Conservation (phyloP, 1,140 invertebrate genomes). For the Anoplolepis gracilipes region DNA sequence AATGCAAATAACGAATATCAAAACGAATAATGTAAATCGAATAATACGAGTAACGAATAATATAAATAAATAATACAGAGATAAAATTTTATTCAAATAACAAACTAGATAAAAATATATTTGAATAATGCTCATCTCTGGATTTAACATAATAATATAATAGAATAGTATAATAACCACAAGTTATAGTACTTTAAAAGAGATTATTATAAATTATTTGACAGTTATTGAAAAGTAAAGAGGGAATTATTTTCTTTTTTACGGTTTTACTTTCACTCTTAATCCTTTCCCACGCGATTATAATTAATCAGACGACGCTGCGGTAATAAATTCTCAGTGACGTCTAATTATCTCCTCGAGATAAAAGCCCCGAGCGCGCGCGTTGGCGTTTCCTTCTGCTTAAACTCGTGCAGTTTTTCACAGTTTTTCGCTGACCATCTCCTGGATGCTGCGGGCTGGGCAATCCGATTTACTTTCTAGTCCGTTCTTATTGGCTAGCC, state of each 20-base stretch:
- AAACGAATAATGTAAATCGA: too few species aligned
- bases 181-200: neutral
- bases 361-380: neutral
- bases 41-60: too few species aligned
- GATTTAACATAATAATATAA: too few species aligned
- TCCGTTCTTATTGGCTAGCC: neutral
- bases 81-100: too few species aligned
- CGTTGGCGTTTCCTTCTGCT: too few species aligned
- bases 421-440: neutral
- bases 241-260: neutral
- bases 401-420: slow-evolving; percentile 16
- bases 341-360: slow-evolving; percentile 36
- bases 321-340: slow-evolving; percentile 32
- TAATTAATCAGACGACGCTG: slow-evolving; percentile 18
- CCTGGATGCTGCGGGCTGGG: neutral
- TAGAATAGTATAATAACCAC: neutral
- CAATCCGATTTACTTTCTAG: slow-evolving; percentile 37
- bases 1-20: too few species aligned
- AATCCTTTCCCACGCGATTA: neutral
- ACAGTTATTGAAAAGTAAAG: neutral
- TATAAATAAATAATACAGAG: too few species aligned
- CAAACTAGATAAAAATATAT: too few species aligned
- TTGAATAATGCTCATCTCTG: too few species aligned
- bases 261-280: neutral
- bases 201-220: neutral